A percentile compares a stretch with the other conserved stretches of the same genome.
Conservation (phyloP, 92 coral and sea anemone species). For the Pocillopora grandis region DNA sequence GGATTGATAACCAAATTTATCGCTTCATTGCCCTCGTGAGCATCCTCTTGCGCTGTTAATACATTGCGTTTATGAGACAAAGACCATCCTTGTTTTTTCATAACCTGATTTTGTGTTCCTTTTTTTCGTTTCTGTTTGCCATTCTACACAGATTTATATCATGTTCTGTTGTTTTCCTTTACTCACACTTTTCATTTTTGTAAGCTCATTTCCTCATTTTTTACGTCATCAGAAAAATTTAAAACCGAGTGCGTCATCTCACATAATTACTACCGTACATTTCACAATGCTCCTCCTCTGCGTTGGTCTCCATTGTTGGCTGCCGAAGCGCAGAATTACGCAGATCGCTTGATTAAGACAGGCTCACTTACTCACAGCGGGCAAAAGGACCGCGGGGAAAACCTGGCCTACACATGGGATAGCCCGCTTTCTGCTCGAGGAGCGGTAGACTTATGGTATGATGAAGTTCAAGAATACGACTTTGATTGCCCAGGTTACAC, state of each 20-base stretch:
- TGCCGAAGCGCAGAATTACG: constrained; percentile 93
- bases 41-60: too few relatives aligned
- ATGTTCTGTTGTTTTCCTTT: too few relatives aligned
- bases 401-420: constrained; percentile 89
- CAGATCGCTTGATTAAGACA: constrained; percentile 78
- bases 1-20: too few relatives aligned
- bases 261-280: constrained; percentile 98
- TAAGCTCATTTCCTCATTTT: constrained; percentile 1
- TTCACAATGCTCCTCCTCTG: constrained; percentile 87
- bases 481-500: constrained; percentile 87
- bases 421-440: constrained; percentile 80
- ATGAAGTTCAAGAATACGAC: constrained; percentile 84
- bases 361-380: constrained; percentile 89
- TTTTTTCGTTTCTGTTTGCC: too few relatives aligned
- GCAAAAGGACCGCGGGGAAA: constrained; percentile 87
- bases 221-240: constrained; percentile 70
- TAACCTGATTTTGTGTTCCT: too few relatives aligned
- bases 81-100: too few relatives aligned
- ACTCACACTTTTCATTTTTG: not conserved
- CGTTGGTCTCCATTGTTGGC: constrained; percentile 85
- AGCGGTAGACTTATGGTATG: constrained; percentile 96
- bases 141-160: too few relatives aligned
- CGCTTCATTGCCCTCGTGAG: too few relatives aligned
- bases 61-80: too few relatives aligned
- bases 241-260: constrained; percentile 91